Evolutionary conservation across 2,888 invertebrate genomes (phyloP).

Genomic region (Lottia scabra): DNA sequence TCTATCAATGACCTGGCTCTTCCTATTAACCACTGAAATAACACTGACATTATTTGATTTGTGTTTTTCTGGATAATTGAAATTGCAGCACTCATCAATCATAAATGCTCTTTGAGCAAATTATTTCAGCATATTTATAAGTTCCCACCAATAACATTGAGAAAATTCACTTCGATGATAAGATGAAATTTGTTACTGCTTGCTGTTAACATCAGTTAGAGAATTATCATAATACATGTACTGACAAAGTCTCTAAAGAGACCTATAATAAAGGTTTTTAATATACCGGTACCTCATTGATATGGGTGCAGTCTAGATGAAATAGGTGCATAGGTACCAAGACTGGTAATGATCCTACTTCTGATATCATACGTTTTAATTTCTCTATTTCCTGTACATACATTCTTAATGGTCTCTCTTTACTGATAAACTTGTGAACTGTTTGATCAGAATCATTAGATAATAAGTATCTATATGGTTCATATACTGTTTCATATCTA

Average conservation of each 20-base stretch:
- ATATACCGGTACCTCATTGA: slow-evolving; percentile 65
- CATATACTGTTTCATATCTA: slow-evolving; percentile 63
- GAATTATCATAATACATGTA: no score
- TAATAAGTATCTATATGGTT: slow-evolving; percentile 61
- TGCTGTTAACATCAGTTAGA: no score
- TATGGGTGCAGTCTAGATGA: slow-evolving; percentile 59
- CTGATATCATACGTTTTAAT: slow-evolving; percentile 59
- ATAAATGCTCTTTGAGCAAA: no score
- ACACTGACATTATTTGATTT: no score
- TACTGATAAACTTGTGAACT: slow-evolving; percentile 60
- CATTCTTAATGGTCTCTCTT: slow-evolving; percentile 60
- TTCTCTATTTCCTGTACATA: slow-evolving; percentile 63
- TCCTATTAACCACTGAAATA: slow-evolving; percentile 60
- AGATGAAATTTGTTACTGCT: no score
- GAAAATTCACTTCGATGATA: no score
- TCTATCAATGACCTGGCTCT: slow-evolving; percentile 51
- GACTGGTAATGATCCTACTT: slow-evolving; percentile 62
- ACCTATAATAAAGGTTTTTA: not conserved
- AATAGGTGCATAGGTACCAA: slow-evolving; percentile 67
- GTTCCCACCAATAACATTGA: no score
- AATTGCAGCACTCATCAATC: no score
- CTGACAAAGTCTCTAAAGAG: no score
- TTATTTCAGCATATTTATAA: no score
- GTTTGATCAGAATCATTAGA: slow-evolving; percentile 54
- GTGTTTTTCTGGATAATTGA: no score